Conservation (phyloP, 2,113 vertebrate genomes). For the Corapipo altera region DNA sequence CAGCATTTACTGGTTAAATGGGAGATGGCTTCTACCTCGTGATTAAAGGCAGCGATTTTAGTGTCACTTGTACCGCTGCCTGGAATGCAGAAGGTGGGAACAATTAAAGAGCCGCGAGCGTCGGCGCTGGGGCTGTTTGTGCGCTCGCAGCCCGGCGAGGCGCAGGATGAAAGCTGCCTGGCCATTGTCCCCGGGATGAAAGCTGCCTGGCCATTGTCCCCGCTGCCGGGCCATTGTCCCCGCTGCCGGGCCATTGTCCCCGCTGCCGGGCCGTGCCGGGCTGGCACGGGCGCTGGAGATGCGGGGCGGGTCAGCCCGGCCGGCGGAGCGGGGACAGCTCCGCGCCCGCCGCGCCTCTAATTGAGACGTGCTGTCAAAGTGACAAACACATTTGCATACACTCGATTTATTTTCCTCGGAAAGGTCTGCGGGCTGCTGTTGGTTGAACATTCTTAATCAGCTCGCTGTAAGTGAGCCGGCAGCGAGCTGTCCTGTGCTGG, state of each 20-base stretch:
- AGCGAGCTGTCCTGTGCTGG: slow-evolving; percentile 77
- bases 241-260: no score
- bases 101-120: slow-evolving; percentile 77
- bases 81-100: slow-evolving; percentile 69
- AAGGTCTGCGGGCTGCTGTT: slow-evolving; percentile 83
- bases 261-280: no score
- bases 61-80: slow-evolving; percentile 73
- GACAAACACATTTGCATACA: slow-evolving; percentile 98
- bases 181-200: no score
- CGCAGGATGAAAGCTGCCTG: no score
- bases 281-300: no score
- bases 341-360: slow-evolving; percentile 79
- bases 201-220: no score
- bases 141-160: no score
- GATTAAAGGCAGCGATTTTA: slow-evolving; percentile 73
- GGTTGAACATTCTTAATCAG: slow-evolving; percentile 92
- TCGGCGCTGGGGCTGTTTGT: slow-evolving; percentile 62
- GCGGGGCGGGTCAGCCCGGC: background rate
- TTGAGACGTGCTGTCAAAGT: slow-evolving; percentile 98
- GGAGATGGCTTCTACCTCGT: slow-evolving; percentile 42
- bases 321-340: slow-evolving; percentile 28
- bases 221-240: no score
- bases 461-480: slow-evolving; percentile 82
- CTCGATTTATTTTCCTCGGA: slow-evolving; percentile 86
- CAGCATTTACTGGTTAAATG: slow-evolving; percentile 60